Conservation (phyloP, 2,113 vertebrate genomes). For the Strix aluco region DNA sequence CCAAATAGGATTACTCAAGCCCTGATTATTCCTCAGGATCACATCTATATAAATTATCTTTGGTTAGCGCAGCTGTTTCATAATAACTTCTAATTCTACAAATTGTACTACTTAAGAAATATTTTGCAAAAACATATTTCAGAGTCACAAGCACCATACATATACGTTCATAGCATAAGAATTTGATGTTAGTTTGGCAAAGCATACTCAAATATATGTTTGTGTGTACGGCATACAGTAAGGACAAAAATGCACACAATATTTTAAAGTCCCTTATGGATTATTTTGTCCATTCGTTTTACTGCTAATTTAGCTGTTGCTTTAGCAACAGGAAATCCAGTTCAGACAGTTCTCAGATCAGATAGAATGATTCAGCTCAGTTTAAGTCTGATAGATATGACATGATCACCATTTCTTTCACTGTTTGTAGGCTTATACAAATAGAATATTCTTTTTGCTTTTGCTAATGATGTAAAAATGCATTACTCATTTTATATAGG, state of each 20-base stretch:
- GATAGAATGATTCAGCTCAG: not conserved
- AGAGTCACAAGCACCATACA: not conserved
- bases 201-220: not conserved
- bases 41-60: not conserved
- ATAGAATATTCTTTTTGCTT: not conserved
- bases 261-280: not conserved
- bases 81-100: not conserved
- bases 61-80: not conserved
- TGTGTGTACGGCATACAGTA: not conserved
- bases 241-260: not conserved
- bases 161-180: not conserved
- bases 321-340: constrained; percentile 34
- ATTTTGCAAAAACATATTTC: not conserved
- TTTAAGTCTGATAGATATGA: not conserved
- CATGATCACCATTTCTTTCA: not conserved
- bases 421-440: not conserved
- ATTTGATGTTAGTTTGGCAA: not conserved
- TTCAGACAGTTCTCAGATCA: not conserved
- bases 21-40: not conserved
- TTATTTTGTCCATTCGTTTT: not conserved
- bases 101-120: not conserved
- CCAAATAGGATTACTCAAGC: not conserved
- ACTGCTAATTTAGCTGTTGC: not conserved
- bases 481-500: not conserved
- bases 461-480: constrained; percentile 25